Evolutionary conservation across 2,888 invertebrate species (phyloP).

Genomic region (Platypus cylindrus): DNA sequence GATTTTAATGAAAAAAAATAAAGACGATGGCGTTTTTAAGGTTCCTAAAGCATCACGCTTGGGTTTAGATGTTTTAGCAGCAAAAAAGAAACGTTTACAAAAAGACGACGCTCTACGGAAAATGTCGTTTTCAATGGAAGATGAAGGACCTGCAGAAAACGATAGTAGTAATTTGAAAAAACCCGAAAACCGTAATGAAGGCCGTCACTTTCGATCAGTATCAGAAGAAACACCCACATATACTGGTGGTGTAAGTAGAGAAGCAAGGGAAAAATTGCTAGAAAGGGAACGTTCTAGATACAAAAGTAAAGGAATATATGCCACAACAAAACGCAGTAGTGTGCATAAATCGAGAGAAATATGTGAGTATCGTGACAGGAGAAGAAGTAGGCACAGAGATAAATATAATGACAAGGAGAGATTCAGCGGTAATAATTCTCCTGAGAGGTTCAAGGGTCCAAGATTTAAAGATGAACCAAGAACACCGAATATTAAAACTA

Average conservation of each 20-base stretch:
- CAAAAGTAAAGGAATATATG: conserved; percentile 58
- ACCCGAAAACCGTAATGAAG: conserved; percentile 22
- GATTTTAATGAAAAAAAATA: conserved; percentile 49
- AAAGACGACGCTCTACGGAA: conserved; percentile 48
- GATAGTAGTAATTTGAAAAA: conserved; percentile 18
- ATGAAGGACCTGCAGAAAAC: conserved; percentile 29
- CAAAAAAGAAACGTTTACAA: conserved; percentile 52
- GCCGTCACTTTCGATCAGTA: conserved; percentile 60
- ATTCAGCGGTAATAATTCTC: conserved; percentile 27
- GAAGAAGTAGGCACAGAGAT: conserved; percentile 24
- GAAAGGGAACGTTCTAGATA: conserved; percentile 46
- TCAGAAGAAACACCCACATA: conserved; percentile 88
- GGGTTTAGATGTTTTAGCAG: conserved; percentile 77
- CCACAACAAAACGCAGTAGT: conserved; percentile 43
- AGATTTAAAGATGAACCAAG: conserved; percentile 75
- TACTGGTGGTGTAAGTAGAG: conserved; percentile 80
- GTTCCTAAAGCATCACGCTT: conserved; percentile 63
- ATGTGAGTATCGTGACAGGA: conserved; percentile 25
- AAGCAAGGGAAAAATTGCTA: conserved; percentile 59
- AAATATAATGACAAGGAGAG: conserved; percentile 13
- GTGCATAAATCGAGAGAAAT: conserved; percentile 16
- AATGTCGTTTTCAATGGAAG: conserved; percentile 47
- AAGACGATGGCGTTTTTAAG: conserved; percentile 48
- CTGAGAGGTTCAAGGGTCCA: conserved; percentile 34
- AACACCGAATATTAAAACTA: conserved; percentile 59